These are phyloP conservation scores for Molorchus minor DNA, from an alignment of 2,888 invertebrate species.

Conservation along the genomic window DNA sequence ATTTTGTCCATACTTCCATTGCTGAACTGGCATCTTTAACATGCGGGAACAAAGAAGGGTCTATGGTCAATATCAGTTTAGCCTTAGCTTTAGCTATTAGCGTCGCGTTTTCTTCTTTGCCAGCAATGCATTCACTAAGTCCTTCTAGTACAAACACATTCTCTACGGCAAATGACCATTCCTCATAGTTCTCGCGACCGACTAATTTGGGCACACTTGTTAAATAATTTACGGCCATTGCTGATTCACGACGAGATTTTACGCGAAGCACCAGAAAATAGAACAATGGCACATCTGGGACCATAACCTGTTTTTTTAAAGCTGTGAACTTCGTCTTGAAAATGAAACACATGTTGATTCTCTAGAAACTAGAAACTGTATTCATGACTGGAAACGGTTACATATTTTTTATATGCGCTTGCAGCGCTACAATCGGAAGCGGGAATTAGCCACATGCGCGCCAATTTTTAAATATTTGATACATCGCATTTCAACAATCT, in stretches of 20 bases:
- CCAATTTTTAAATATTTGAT: too few relatives aligned
- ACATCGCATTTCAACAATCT: too few relatives aligned
- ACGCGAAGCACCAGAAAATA: background rate
- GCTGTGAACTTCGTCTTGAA: too few relatives aligned
- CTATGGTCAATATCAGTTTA: conserved; percentile 38
- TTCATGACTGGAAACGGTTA: too few relatives aligned
- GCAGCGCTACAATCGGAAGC: too few relatives aligned
- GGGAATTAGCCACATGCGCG: too few relatives aligned
- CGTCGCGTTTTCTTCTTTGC: conserved; percentile 24
- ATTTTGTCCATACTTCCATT: conserved; percentile 60
- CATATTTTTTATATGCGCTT: too few relatives aligned
- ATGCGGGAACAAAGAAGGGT: conserved; percentile 41
- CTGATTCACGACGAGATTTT: background rate
- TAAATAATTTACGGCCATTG: conserved; percentile 33
- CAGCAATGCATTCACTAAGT: conserved; percentile 30
- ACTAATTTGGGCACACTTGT: conserved; percentile 28
- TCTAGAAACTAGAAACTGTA: too few relatives aligned
- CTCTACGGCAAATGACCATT: conserved; percentile 33
- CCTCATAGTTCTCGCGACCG: conserved; percentile 30
- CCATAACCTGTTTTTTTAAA: conserved; percentile 29
- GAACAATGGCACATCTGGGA: conserved; percentile 5
- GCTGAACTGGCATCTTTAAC: conserved; percentile 34
- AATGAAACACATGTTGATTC: too few relatives aligned
- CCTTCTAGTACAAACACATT: conserved; percentile 31
- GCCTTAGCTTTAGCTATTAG: conserved; percentile 33